Percentiles rank a stretch among this genome's conserved stretches.
phyloP scores from a whole-genome alignment of 2,888 invertebrate species.

The Leucophenga maculata region DNA sequence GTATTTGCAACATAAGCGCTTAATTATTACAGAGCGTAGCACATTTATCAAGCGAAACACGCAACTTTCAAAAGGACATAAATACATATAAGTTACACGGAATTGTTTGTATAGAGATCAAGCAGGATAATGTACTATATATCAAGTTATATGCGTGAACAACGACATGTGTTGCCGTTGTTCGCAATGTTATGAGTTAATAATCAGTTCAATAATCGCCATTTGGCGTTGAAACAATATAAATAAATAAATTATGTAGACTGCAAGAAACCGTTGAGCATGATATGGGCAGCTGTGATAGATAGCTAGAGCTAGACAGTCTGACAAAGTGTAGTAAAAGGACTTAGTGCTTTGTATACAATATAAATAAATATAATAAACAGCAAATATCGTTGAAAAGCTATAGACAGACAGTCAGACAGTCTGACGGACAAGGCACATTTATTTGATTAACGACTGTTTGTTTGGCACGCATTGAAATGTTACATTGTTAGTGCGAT shows the following conservation, averaged over 20 bases:
- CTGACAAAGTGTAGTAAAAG: background rate
- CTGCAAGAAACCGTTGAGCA: background rate
- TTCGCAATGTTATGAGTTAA: slow-evolving; percentile 25
- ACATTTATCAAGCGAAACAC: slow-evolving; percentile 16
- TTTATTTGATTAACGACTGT: slow-evolving; percentile 63
- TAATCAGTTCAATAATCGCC: slow-evolving; percentile 27
- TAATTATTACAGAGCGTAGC: slow-evolving; percentile 17
- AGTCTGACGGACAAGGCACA: slow-evolving; percentile 46
- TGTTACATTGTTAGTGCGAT: background rate
- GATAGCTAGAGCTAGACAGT: slow-evolving; percentile 18
- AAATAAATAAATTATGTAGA: slow-evolving; percentile 1
- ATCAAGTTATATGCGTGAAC: too few relatives aligned
- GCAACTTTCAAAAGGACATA: slow-evolving; percentile 32
- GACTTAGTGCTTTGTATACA: too few relatives aligned
- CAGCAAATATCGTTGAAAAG: background rate
- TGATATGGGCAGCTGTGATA: background rate
- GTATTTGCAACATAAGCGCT: slow-evolving; percentile 27
- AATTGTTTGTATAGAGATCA: slow-evolving; percentile 3
- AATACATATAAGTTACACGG: background rate
- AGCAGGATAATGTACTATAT: background rate
- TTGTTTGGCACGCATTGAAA: slow-evolving; percentile 33
- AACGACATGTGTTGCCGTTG: background rate
- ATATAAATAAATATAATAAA: slow-evolving; percentile 24
- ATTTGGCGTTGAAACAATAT: background rate
- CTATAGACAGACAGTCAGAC: slow-evolving; percentile 11